Evolutionary conservation across 2,888 invertebrate species (phyloP).

Genomic region (Macrophya alboannulata): DNA sequence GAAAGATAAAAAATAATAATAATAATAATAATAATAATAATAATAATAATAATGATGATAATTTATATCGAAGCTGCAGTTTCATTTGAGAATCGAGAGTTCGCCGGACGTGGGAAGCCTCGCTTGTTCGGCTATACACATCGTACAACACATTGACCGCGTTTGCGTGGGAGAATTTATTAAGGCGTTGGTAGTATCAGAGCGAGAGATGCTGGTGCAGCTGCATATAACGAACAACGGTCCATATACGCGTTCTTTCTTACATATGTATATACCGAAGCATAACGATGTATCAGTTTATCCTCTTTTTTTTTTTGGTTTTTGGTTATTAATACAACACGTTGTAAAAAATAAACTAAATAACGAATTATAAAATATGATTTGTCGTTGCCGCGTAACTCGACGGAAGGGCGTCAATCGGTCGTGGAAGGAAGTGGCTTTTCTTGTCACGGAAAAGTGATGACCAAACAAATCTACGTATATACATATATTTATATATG

Average conservation of each 20-base stretch:
- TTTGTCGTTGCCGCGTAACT: too few species aligned
- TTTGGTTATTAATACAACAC: too few species aligned
- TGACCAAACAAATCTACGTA: not conserved
- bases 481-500: too few species aligned
- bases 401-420: slow-evolving; percentile 36
- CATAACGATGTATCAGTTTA: not conserved
- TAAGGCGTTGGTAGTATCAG: not conserved
- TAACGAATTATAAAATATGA: not conserved
- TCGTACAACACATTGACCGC: not conserved
- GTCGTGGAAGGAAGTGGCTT: slow-evolving; percentile 40
- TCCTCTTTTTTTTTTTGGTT: too few species aligned
- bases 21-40: too few species aligned
- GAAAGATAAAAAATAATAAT: too few species aligned
- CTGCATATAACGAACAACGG: not conserved
- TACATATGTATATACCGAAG: not conserved
- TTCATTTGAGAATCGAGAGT: not conserved
- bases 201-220: not conserved
- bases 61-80: not conserved
- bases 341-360: not conserved
- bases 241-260: not conserved
- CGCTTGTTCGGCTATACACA: not conserved
- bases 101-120: slow-evolving; percentile 46
- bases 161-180: slow-evolving; percentile 46
- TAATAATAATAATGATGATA: too few species aligned
- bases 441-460: slow-evolving; percentile 7